Conservation (phyloP, 2,888 invertebrate species). For the Cremastinae sp. region DNA sequence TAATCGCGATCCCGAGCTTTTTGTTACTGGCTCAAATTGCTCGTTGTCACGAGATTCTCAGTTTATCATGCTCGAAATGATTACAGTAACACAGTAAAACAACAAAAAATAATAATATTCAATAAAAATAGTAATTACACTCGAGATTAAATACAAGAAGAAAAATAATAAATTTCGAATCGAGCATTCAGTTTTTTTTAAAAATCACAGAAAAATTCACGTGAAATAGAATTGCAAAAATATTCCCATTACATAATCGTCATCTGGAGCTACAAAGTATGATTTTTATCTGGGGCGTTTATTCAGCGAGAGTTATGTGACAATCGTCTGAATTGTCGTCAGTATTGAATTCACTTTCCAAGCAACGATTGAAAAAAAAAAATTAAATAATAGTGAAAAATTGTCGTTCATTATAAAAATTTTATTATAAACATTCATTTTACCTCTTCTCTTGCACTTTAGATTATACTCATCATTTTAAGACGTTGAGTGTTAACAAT, state of each 20-base stretch:
- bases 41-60: conserved; percentile 36
- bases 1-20: conserved; percentile 48
- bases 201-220: too few relatives aligned
- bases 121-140: too few relatives aligned
- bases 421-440: conserved; percentile 33
- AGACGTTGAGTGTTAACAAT: conserved; percentile 34
- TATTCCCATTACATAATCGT: not conserved
- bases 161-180: too few relatives aligned
- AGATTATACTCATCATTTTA: conserved; percentile 12
- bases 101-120: not conserved
- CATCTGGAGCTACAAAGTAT: not conserved
- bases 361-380: too few relatives aligned
- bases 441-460: conserved; percentile 21
- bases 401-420: too few relatives aligned
- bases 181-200: too few relatives aligned
- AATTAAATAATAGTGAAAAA: not conserved
- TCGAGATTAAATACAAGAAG: too few relatives aligned
- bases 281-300: conserved; percentile 12
- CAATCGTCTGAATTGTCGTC: conserved; percentile 11
- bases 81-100: not conserved
- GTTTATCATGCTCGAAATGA: conserved; percentile 11
- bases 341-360: conserved; percentile 11
- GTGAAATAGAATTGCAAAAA: too few relatives aligned
- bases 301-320: conserved; percentile 15
- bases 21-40: conserved; percentile 23